Evolutionary conservation across 2,888 invertebrate species (phyloP), one percentile per base, ranked within the genome.

Genomic region (Catocala fraxini): DNA sequence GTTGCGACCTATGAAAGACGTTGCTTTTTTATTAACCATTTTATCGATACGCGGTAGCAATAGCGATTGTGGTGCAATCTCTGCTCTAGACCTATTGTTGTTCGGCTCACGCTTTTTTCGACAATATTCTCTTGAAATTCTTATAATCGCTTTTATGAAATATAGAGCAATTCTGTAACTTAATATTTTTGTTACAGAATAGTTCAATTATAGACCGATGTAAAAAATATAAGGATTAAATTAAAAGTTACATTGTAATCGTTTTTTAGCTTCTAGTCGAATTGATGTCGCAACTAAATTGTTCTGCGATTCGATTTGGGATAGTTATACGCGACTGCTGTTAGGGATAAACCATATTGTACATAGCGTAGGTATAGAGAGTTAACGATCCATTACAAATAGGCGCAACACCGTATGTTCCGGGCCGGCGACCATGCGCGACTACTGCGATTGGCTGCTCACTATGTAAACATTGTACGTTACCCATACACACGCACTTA

Each of bases 1-100:
- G 71, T 84, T 84, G 81, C 82, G 75, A 77, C 63, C 80, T 71
- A 74, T 78, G 61, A 78, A 78, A 80, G 70, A 68, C 67, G 71
- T 72, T 71, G 68, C 68, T 76, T 81, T 85, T 85, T 81, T 80
- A 66, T 75, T 71, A 71, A 74, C 75, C 76, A 75, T 73, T 77
- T 71, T 82, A 85, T 85, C 83, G 81, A 83, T 83, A 84, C 79
- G 81, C 84, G 72, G 81, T 81, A 79, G 82, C 82, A 82, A 83
- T 74, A 71, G 69, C 56, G 56, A 61, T 57, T 61, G 54, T 85
- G 80, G 63, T 71, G 85, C 82, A 87, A 87, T 80, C 80, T 73
- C 75, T 63, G 73, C 68, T 81, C 75, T 76, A 77, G 71, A 76
- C 73, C 79, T 70, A 86, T 87, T 86, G 85, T 86, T 77, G 70